Conservation (phyloP, 2,797 vertebrate species). For the Megalops cyprinoides region DNA sequence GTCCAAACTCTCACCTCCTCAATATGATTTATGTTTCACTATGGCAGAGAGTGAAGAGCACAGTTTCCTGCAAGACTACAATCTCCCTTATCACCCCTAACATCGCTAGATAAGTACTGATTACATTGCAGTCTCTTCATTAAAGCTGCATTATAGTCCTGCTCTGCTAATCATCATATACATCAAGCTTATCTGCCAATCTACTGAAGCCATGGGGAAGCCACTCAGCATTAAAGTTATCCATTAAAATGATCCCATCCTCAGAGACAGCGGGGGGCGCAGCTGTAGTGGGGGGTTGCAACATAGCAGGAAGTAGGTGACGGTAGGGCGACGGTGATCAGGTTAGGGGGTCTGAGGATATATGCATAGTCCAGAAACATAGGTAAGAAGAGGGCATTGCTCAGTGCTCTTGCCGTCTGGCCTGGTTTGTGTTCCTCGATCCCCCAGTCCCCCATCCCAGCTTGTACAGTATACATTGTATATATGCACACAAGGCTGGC, state of each 20-base stretch:
- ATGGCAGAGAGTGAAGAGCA: too few species aligned
- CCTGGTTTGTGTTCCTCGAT: too few species aligned
- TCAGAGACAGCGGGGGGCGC: neutral
- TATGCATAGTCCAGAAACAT: neutral
- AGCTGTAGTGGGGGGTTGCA: neutral
- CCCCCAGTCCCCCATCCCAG: neutral
- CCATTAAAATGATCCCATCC: neutral
- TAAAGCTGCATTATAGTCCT: slow-evolving; percentile 2
- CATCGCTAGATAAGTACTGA: neutral
- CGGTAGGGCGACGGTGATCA: neutral
- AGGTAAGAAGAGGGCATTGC: neutral
- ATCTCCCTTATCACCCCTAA: neutral
- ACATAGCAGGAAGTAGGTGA: neutral
- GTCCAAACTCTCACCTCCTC: neutral
- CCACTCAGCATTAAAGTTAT: neutral
- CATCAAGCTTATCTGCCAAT: neutral
- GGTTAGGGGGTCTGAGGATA: neutral
- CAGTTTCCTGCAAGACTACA: neutral
- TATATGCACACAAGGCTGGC: too few species aligned
- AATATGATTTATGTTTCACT: neutral
- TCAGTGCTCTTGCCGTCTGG: neutral
- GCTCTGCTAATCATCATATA: neutral
- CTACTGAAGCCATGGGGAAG: neutral
- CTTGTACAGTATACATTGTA: too few species aligned
- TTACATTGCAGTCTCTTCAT: slow-evolving; percentile 3